Base-by-base conservation (phyloP, 2,797 vertebrate species). In the Manis pentadactyla region DNA sequence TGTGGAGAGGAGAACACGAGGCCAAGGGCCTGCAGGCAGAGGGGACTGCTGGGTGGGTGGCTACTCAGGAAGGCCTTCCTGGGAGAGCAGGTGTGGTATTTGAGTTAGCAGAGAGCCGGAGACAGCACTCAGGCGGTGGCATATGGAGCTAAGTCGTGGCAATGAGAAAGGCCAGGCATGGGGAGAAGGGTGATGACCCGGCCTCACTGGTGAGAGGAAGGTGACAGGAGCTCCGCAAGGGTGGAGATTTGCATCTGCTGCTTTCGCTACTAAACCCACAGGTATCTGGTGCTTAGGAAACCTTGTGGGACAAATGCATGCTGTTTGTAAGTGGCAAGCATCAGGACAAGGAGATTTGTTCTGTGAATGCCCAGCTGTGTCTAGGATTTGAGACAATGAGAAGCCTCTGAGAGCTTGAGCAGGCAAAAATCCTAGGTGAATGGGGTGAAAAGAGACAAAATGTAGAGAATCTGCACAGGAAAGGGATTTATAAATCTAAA, bases 401-500 rank as follows among this genome's bases (percentile, higher is more conserved):
- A 59, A 83, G 46, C 37, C 42, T 63, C 46, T 73, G 63, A 59
- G 55, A 69, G 46, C 39, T 66, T 55, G 37, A 82, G 84, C 23
- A 15, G 10, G 87, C 12, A 59, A 49, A 42, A 25, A 49, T 27
- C 19, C 21, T 17, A 81, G 51, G n/a, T 31, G 64, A 73, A 61
- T 66, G 29, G 19, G 29, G 31, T 46, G 34, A 87, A 59, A 82
- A 74, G 25, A 73, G 17, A 57, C 1, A 53, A 85, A 96, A 73
- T 51, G 11, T n/a, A 63, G 21, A 71, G 25, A 94, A 71, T 34
- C 17, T 79, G 21, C 39, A 84, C 0, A 51, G 0, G 31, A 69
- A 66, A 73, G 64, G n/a, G 19, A 71, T 64, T 83, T 79, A 19
- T 57, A 84, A 95, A 59, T 31, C 49, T 91, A 92, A 82, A 73